Conservation (phyloP, 1,140 invertebrate species). For the Panagrolaimus sp. region DNA sequence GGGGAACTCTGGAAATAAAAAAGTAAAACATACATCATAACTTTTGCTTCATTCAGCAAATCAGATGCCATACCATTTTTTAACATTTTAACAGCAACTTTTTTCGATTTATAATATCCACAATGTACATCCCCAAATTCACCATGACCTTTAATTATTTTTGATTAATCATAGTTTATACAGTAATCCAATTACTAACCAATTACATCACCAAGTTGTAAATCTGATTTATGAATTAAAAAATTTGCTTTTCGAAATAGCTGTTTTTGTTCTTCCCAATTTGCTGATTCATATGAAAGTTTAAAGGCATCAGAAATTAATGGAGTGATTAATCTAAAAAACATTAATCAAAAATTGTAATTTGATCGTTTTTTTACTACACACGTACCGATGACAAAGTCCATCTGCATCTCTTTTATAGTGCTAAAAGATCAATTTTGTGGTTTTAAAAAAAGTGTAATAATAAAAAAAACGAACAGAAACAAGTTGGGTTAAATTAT, state of each 20-base stretch:
- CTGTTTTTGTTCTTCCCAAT: conserved; percentile 67
- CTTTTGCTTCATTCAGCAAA: conserved; percentile 53
- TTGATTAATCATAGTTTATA: too few relatives aligned
- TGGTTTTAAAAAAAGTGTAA: background rate
- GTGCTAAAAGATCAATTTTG: conserved; percentile 7
- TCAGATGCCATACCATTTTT: conserved; percentile 68
- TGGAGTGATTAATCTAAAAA: conserved; percentile 61
- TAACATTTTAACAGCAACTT: conserved; percentile 93
- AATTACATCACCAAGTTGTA: conserved; percentile 73
- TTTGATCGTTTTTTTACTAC: too few relatives aligned
- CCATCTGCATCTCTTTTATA: conserved; percentile 57
- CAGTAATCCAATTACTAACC: conserved; percentile 70
- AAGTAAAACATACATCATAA: conserved; percentile 49
- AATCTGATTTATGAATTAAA: conserved; percentile 76
- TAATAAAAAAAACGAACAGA: background rate
- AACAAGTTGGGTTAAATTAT: conserved; percentile 85
- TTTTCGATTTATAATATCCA: conserved; percentile 76
- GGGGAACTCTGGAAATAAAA: background rate
- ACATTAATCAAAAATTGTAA: too few relatives aligned
- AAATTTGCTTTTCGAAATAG: conserved; percentile 78
- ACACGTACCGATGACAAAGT: conserved; percentile 72
- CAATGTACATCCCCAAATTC: conserved; percentile 73
- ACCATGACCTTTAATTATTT: background rate
- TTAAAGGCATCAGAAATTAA: conserved; percentile 47
- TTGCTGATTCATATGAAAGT: conserved; percentile 30